phyloP scores from a whole-genome alignment of 2,888 invertebrate species.

The Deilephila porcellus region DNA sequence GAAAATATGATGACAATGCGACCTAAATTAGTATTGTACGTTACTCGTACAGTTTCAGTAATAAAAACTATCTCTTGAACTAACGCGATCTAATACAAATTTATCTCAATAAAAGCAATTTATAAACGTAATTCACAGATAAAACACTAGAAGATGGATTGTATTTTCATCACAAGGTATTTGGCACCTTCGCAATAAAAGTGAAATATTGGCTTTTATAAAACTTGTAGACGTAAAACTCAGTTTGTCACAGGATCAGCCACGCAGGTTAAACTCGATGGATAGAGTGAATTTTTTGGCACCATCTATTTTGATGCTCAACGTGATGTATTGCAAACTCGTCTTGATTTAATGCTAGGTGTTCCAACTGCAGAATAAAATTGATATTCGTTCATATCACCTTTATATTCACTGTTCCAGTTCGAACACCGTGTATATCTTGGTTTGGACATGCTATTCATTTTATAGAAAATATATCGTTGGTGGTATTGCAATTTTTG shows the following conservation, averaged over 20 bases:
- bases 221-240: slow-evolving; percentile 21
- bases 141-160: not conserved
- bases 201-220: slow-evolving; percentile 1
- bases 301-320: slow-evolving; percentile 20
- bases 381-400: not conserved
- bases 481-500: no score
- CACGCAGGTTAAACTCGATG: slow-evolving; percentile 20
- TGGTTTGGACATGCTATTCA: no score
- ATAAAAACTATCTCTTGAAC: no score
- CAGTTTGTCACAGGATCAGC: slow-evolving; percentile 25
- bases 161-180: not conserved
- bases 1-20: no score
- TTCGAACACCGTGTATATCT: not conserved
- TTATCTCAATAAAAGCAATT: no score
- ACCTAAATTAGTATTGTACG: no score
- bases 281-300: slow-evolving; percentile 23
- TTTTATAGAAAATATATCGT: no score
- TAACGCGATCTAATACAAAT: no score
- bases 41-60: no score
- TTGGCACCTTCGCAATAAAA: slow-evolving; percentile 6
- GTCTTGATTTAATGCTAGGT: slow-evolving; percentile 24
- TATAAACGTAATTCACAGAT: not conserved
- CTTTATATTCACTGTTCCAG: not conserved
- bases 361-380: slow-evolving; percentile 5
- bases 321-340: slow-evolving; percentile 24